phyloP scores from a whole-genome alignment of 2,113 vertebrate species.

The Xiphias gladius region DNA sequence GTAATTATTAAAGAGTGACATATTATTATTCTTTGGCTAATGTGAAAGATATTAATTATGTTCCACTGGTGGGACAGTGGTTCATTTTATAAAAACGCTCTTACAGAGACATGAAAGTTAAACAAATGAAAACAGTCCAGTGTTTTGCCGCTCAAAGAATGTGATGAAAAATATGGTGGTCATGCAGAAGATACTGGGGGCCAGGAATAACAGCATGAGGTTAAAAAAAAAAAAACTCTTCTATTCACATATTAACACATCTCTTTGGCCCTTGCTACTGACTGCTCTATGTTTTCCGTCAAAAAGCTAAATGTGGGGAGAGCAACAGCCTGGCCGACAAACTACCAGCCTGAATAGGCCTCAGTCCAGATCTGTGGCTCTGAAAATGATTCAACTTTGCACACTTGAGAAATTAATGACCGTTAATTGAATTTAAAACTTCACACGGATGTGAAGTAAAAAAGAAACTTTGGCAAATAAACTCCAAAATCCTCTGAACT shows the following conservation, averaged over 20 bases:
- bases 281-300: conserved; percentile 30
- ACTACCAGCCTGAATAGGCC: conserved; percentile 31
- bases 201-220: conserved; percentile 77
- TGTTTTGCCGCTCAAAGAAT: conserved; percentile 56
- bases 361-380: conserved; percentile 26
- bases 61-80: conserved; percentile 33
- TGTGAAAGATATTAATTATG: conserved; percentile 57
- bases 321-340: conserved; percentile 10
- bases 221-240: conserved; percentile 57
- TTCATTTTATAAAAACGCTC: conserved; percentile 64
- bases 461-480: conserved; percentile 4
- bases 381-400: conserved; percentile 17
- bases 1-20: background rate
- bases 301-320: conserved; percentile 33
- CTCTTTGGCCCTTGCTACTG: conserved; percentile 38
- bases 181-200: conserved; percentile 49
- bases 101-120: conserved; percentile 59
- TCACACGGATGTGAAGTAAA: conserved; percentile 5
- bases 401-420: conserved; percentile 8
- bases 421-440: background rate
- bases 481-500: background rate
- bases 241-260: conserved; percentile 69
- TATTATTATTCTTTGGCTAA: conserved; percentile 20
- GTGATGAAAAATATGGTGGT: conserved; percentile 71
- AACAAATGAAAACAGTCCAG: conserved; percentile 66